Percentiles rank a stretch among this genome's conserved stretches.
These are phyloP conservation scores for Scolopax mira DNA, from an alignment of 2,113 vertebrate genomes.

Conservation along the genomic window DNA sequence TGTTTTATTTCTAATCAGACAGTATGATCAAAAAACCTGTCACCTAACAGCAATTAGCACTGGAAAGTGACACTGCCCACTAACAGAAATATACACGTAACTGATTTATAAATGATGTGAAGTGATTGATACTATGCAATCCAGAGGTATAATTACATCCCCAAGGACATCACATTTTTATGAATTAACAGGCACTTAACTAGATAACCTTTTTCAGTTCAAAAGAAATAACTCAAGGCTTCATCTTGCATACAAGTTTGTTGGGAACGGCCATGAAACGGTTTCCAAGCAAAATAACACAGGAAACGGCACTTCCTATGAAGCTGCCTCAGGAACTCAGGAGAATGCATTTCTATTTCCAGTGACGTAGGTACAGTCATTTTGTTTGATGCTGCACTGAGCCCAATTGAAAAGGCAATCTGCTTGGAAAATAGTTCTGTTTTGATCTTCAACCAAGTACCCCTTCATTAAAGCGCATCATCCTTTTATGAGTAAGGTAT, in stretches of 20 bases:
- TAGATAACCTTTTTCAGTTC: not conserved
- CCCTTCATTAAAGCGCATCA: not conserved
- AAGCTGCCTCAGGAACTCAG: not conserved
- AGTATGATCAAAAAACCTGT: not conserved
- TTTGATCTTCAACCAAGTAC: constrained; percentile 50
- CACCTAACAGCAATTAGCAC: not conserved
- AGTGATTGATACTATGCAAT: not conserved
- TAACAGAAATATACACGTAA: not conserved
- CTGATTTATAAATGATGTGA: not conserved
- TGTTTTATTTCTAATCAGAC: not conserved
- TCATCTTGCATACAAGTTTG: not conserved
- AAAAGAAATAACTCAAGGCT: not conserved
- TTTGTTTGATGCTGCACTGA: constrained; percentile 25
- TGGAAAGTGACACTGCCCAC: not conserved
- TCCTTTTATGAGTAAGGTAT: constrained; percentile 4
- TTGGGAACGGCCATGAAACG: not conserved
- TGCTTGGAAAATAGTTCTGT: constrained; percentile 14
- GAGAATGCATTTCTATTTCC: not conserved
- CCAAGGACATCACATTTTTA: not conserved
- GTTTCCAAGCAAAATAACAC: not conserved
- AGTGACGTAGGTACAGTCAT: not conserved
- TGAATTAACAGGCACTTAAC: not conserved
- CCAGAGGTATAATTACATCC: not conserved
- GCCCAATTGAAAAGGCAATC: constrained; percentile 38
- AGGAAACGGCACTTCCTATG: not conserved